Conservation (phyloP, 1,140 invertebrate genomes). For the Subanguina moxae region DNA sequence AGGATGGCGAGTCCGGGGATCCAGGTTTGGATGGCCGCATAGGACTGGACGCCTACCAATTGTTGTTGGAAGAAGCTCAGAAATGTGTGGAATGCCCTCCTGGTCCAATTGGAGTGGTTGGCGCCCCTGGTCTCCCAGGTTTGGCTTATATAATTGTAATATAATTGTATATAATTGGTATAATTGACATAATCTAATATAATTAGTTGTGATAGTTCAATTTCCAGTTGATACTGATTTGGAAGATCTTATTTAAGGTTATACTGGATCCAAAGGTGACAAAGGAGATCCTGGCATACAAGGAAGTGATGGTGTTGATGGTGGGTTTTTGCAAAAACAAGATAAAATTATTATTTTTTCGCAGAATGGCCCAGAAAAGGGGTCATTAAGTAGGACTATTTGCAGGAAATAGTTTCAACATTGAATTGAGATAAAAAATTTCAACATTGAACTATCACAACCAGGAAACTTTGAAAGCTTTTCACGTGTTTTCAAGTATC, state of each 20-base stretch:
- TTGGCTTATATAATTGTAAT: not conserved
- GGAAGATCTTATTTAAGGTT: no score
- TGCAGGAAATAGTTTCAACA: no score
- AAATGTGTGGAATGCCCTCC: constrained; percentile 29
- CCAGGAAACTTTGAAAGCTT: no score
- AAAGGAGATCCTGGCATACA: constrained; percentile 25
- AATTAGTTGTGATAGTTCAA: no score
- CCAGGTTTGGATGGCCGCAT: constrained; percentile 22
- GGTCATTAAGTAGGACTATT: no score
- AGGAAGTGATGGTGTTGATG: constrained; percentile 33
- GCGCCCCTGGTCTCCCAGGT: constrained; percentile 24
- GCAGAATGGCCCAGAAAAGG: no score
- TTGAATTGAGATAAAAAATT: no score
- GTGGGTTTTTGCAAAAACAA: not conserved
- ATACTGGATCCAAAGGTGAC: constrained; percentile 20
- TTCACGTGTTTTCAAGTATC: no score
- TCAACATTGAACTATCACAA: no score
- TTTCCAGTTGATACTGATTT: no score
- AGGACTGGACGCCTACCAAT: constrained; percentile 31
- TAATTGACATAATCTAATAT: no score
- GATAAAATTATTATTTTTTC: not conserved
- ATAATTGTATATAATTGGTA: no score
- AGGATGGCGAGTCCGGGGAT: constrained; percentile 29
- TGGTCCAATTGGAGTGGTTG: constrained; percentile 24
- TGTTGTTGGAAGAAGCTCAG: constrained; percentile 34